Evolutionary conservation across 37 sponge, comb jelly and placozoan genomes (phyloP).

Genomic region (Hexactinellida sp.): DNA sequence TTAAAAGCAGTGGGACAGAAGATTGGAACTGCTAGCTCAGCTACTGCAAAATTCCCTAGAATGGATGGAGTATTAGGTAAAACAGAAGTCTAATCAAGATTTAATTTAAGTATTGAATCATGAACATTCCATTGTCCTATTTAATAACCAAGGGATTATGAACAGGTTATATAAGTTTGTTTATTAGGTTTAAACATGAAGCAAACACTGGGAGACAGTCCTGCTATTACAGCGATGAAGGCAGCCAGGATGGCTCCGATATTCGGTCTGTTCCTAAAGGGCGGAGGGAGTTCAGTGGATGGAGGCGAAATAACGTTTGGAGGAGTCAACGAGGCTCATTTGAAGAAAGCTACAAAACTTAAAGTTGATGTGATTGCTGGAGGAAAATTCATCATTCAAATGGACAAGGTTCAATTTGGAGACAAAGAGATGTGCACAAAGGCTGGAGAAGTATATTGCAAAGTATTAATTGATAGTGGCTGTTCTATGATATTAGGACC

Average conservation of each 20-base stretch:
- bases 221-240: too few species aligned
- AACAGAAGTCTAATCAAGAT: too few species aligned
- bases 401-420: not conserved
- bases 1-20: not conserved
- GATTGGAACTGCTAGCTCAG: not conserved
- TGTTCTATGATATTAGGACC: not conserved
- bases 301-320: not conserved
- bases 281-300: not conserved
- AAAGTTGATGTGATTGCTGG: not conserved
- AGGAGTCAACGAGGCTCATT: not conserved
- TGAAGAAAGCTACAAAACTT: not conserved
- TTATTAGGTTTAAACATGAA: too few species aligned
- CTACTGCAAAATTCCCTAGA: not conserved
- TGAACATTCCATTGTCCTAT: too few species aligned
- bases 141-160: too few species aligned
- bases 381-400: not conserved
- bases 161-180: too few species aligned
- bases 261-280: not conserved
- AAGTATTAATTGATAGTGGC: not conserved
- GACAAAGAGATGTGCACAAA: not conserved
- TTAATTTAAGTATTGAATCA: too few species aligned
- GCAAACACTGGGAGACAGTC: too few species aligned
- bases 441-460: not conserved
- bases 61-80: not conserved
- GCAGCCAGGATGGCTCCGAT: not conserved